Conservation (phyloP, 1,140 invertebrate species). For the Calliphora vicina region DNA sequence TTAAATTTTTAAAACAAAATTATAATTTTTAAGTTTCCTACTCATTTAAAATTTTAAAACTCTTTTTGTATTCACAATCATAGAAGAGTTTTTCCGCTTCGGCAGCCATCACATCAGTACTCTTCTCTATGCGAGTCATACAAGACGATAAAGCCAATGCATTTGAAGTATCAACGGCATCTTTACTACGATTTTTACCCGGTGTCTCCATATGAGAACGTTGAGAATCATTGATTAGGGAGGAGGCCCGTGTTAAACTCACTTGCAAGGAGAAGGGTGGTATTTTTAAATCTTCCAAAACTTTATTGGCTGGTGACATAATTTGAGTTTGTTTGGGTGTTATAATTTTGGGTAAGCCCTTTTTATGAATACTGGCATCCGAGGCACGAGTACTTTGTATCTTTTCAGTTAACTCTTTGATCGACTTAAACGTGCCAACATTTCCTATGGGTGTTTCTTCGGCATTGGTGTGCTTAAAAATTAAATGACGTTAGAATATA, state of each 20-base stretch:
- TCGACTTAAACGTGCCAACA: constrained; percentile 52
- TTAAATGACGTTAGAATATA: not conserved
- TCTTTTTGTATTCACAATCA: constrained; percentile 85
- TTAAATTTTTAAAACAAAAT: constrained; percentile 38
- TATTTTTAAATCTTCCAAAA: constrained; percentile 57
- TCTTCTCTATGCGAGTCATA: constrained; percentile 67
- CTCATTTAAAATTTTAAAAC: constrained; percentile 77
- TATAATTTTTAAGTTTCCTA: constrained; percentile 63
- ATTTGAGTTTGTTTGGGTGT: constrained; percentile 52
- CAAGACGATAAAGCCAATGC: constrained; percentile 63
- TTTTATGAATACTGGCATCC: constrained; percentile 49
- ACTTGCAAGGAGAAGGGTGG: constrained; percentile 55
- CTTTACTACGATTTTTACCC: constrained; percentile 43
- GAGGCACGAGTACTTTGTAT: constrained; percentile 50
- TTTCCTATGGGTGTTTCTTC: constrained; percentile 56
- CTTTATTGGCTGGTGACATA: constrained; percentile 61
- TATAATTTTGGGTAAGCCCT: constrained; percentile 43
- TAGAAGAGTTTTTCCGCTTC: constrained; percentile 85
- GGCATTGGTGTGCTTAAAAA: constrained; percentile 46
- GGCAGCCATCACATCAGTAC: constrained; percentile 79
- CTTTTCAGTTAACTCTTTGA: constrained; percentile 54
- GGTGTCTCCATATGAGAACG: constrained; percentile 59
- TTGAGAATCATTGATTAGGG: constrained; percentile 55
- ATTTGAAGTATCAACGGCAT: constrained; percentile 47
- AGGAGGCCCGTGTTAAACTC: constrained; percentile 55